Evolutionary conservation across 1,140 invertebrate genomes (phyloP).

Genomic region (Drosophila leontia): DNA sequence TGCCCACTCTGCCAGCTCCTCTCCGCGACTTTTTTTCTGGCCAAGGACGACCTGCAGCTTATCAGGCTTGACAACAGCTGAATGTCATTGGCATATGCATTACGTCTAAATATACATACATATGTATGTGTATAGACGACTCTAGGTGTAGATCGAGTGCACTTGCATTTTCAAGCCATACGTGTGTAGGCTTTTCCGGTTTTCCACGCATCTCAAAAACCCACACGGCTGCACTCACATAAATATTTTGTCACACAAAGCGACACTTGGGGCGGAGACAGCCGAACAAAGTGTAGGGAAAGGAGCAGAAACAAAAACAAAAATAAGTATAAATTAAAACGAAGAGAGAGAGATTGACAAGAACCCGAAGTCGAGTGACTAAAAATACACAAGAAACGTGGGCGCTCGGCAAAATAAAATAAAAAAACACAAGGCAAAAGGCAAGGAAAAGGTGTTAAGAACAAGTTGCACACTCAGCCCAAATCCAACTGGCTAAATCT

Average conservation of each 20-base stretch:
- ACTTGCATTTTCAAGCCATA: conserved; percentile 69
- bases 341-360: conserved; percentile 33
- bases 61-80: conserved; percentile 57
- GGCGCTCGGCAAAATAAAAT: conserved; percentile 47
- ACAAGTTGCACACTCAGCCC: conserved; percentile 70
- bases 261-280: conserved; percentile 49
- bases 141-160: conserved; percentile 35
- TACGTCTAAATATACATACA: conserved; percentile 3
- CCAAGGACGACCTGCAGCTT: conserved; percentile 69
- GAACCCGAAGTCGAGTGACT: conserved; percentile 41
- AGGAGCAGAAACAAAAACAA: conserved; percentile 1
- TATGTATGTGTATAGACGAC: neutral
- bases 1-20: conserved; percentile 20
- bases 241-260: conserved; percentile 54
- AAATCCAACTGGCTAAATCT: conserved; percentile 45
- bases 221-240: conserved; percentile 42
- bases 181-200: conserved; percentile 77
- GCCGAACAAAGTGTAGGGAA: conserved; percentile 23
- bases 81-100: conserved; percentile 67
- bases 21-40: conserved; percentile 18
- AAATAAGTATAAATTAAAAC: conserved; percentile 42
- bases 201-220: conserved; percentile 55
- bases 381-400: conserved; percentile 76
- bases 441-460: conserved; percentile 72
- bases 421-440: conserved; percentile 10